Base-by-base conservation (phyloP, 2,888 invertebrate genomes). In the Eurytoma californica region DNA sequence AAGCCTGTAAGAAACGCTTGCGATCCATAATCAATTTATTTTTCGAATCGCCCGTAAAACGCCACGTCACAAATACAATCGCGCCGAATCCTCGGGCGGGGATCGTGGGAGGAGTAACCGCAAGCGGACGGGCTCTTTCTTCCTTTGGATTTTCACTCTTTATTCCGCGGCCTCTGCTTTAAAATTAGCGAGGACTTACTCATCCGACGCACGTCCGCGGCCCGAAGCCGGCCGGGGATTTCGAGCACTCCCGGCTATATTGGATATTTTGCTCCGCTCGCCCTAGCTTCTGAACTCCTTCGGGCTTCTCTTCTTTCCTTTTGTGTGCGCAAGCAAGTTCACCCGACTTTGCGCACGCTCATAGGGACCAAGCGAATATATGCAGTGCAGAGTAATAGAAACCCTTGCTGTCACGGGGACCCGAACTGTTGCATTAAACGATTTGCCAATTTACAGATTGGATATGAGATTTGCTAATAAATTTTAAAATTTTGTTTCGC, bases 231-330 rank as follows among this genome's bases (percentile, higher is more conserved):
- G 73, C 65, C 78, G 72, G 65, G 61, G 82, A 82, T 84, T 84
- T 85, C 66, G 58, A 65, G n/a, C 1, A 83, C 84, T 82, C 73
- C 75, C 75, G 82, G 85, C 85, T 81, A 86, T 87, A 86, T 86
- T 84, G 86, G 85, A 86, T 86, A 86, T 85, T 85, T 83, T 83
- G 80, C 83, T 82, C 80, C 73, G 67, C 80, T 68, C 20, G 24
- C 53, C 39, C 39, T 39, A 39, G 39, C n/a, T 57, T 5, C 30
- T 20, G 49, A 49, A 65, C 18, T 53, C 39, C 65, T 67, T 68
- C 12, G 12, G 53, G 66, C 30, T 61, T 30, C 60, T 67, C 49
- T n/a, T n/a, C 16, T 47, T 39, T 47, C 13, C 47, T 12, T 39
- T 3, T 9, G 53, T 53, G 14, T 14, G 53, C n/a, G n/a, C 28